These are phyloP conservation scores for Chrysolophus pictus DNA, from an alignment of 2,797 vertebrate genomes.

Conservation along the genomic window DNA sequence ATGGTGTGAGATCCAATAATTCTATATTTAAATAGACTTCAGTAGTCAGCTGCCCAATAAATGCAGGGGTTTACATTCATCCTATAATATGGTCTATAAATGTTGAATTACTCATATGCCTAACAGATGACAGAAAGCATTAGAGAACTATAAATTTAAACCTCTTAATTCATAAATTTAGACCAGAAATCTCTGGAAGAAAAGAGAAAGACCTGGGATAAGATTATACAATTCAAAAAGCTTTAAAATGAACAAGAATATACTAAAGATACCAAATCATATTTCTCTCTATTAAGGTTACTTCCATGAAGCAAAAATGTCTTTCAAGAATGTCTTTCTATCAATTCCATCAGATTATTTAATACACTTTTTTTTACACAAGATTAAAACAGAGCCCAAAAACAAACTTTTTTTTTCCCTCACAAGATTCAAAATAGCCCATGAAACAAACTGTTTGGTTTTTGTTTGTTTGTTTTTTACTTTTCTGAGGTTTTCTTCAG, in stretches of 20 bases:
- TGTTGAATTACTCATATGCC: not conserved
- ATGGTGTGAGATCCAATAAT: slow-evolving; percentile 46
- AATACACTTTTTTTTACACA: not conserved
- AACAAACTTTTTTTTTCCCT: not conserved
- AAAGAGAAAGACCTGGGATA: not conserved
- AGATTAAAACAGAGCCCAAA: not conserved
- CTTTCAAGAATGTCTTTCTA: not conserved
- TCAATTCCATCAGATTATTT: not conserved
- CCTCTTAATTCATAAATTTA: not conserved
- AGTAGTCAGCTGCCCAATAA: slow-evolving; percentile 40
- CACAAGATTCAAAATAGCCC: too few species aligned
- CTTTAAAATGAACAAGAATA: not conserved
- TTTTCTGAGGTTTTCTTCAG: not conserved
- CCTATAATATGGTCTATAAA: slow-evolving; percentile 1
- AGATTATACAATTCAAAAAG: not conserved
- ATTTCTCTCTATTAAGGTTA: fast-evolving
- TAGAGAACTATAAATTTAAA: slow-evolving; percentile 6
- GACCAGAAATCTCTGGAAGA: not conserved
- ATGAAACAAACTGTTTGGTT: not conserved
- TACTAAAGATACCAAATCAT: not conserved
- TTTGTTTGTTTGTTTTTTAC: too few species aligned
- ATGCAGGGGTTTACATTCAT: slow-evolving; percentile 26
- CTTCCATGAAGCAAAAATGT: not conserved
- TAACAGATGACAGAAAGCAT: not conserved
- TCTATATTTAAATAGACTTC: slow-evolving; percentile 55